A percentile compares a stretch with the other conserved stretches of the same genome.
These are phyloP conservation scores for Nyctibius grandis DNA, from an alignment of 2,797 vertebrate genomes.

Conservation along the genomic window DNA sequence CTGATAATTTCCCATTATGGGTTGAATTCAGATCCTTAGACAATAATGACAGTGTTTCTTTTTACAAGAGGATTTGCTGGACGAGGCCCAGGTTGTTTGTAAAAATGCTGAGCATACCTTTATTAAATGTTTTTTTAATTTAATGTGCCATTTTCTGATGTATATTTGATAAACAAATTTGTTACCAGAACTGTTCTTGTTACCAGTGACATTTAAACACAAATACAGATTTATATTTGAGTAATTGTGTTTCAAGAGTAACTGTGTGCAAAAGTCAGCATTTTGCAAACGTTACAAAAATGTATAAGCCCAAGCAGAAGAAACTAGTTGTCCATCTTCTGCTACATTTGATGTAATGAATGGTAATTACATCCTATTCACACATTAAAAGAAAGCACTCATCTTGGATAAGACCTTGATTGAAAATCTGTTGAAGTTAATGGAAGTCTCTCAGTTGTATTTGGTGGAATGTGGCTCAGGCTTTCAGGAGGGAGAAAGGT, in stretches of 20 bases:
- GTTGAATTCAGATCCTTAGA: neutral
- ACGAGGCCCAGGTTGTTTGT: neutral
- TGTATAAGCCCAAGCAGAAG: conserved; percentile 28
- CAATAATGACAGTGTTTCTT: neutral
- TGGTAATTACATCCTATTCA: conserved; percentile 39
- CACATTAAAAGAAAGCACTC: neutral
- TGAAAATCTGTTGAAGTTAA: neutral
- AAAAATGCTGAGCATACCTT: conserved; percentile 42
- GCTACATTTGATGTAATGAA: conserved; percentile 4
- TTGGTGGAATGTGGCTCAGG: neutral
- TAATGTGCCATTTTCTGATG: conserved; percentile 45
- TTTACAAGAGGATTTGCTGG: neutral
- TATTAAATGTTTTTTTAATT: conserved; percentile 46
- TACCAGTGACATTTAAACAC: conserved; percentile 55
- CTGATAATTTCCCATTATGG: neutral
- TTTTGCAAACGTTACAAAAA: conserved; percentile 44
- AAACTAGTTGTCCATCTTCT: conserved; percentile 29
- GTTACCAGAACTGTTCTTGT: conserved; percentile 44
- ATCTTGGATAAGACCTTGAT: neutral
- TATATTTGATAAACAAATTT: conserved; percentile 49
- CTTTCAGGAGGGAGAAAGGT: neutral
- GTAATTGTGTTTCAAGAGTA: conserved; percentile 36
- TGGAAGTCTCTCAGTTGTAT: neutral
- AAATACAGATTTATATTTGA: conserved; percentile 46
- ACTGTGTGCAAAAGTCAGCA: conserved; percentile 37